Evolutionary conservation across 2,888 invertebrate genomes (phyloP).

Genomic region (Teleogryllus oceanicus): DNA sequence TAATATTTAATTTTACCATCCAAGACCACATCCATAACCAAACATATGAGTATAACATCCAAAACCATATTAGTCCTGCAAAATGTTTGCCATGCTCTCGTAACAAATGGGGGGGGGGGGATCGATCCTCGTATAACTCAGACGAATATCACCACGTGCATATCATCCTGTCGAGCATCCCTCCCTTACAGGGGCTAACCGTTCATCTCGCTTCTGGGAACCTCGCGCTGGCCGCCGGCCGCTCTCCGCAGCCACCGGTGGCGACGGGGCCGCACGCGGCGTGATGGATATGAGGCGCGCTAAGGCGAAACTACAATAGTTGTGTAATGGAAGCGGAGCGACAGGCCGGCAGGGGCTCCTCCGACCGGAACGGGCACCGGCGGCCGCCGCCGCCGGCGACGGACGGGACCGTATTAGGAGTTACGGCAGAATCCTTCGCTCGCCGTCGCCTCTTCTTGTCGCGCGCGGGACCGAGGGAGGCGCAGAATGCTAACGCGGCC

Average conservation of each 20-base stretch:
- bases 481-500: not conserved
- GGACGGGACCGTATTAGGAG: not conserved
- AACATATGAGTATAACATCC: not conserved
- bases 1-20: no score
- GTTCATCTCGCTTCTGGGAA: no score
- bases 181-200: not conserved
- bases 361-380: not conserved
- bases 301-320: not conserved
- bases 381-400: not conserved
- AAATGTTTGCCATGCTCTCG: not conserved
- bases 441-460: conserved; percentile 1
- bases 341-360: not conserved
- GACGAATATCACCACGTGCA: no score
- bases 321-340: not conserved
- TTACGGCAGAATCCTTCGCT: not conserved
- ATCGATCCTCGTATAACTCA: no score
- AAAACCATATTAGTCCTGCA: not conserved
- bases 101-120: not conserved
- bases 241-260: no score
- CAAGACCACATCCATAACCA: no score
- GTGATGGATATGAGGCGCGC: not conserved
- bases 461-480: not conserved
- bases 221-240: no score
- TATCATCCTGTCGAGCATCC: not conserved
- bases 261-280: no score